phyloP scores from a whole-genome alignment of 1,140 invertebrate species.

The Paraescarpia echinospica region DNA sequence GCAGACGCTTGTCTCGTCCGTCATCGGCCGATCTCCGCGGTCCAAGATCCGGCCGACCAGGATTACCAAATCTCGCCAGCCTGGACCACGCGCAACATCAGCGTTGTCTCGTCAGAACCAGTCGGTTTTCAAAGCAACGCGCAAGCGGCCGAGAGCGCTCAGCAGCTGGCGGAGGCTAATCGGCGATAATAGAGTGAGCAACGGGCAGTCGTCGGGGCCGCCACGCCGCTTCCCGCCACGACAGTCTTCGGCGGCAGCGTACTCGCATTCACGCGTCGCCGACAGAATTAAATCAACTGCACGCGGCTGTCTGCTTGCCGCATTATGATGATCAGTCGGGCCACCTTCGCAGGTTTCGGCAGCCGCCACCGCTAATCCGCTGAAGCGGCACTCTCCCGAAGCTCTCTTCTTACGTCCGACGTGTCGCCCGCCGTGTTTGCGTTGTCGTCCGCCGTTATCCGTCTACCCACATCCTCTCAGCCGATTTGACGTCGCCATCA shows the following conservation, averaged over 20 bases:
- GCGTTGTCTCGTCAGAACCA: not conserved
- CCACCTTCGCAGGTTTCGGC: not conserved
- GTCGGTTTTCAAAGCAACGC: not conserved
- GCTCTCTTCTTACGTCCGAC: too few species aligned
- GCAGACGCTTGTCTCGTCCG: not conserved
- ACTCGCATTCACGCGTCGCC: not conserved
- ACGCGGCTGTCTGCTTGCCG: not conserved
- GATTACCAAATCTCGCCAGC: not conserved
- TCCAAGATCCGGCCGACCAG: not conserved
- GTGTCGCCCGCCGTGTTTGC: not conserved
- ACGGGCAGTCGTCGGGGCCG: not conserved
- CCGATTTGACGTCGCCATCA: not conserved
- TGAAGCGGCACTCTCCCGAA: not conserved
- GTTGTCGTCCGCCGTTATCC: not conserved
- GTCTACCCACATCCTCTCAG: not conserved
- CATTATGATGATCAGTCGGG: not conserved
- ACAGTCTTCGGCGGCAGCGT: not conserved
- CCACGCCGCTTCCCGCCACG: not conserved
- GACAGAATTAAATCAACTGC: slow-evolving; percentile 1
- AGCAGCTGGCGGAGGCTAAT: not conserved
- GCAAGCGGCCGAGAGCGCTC: not conserved
- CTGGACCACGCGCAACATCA: not conserved
- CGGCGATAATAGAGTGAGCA: not conserved
- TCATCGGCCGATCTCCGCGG: too few species aligned
- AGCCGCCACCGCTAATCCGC: not conserved